phyloP scores from a whole-genome alignment of 2,113 vertebrate genomes.

The Sisor rabdophorus region DNA sequence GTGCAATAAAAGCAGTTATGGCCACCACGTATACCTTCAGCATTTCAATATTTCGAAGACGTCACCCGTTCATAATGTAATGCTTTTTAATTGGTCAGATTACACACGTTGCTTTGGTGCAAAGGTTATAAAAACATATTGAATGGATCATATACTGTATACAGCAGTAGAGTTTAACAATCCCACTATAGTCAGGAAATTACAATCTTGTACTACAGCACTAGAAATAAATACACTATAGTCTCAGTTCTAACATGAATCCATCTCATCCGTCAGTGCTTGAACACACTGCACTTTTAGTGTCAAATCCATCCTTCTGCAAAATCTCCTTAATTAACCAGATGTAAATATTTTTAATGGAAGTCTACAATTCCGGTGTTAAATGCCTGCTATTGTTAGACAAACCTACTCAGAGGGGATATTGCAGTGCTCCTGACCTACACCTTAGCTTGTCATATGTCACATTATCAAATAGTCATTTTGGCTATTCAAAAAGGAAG shows the following conservation, averaged over 20 bases:
- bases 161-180: background rate
- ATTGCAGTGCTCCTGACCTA: background rate
- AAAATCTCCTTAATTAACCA: background rate
- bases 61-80: too few species aligned
- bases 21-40: too few species aligned
- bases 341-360: constrained; percentile 27
- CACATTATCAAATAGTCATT: constrained; percentile 2
- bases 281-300: background rate
- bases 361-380: constrained; percentile 24
- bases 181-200: background rate
- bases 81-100: too few species aligned
- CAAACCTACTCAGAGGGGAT: background rate
- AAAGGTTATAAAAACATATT: constrained; percentile 6
- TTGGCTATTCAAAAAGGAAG: background rate
- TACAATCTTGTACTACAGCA: constrained; percentile 18
- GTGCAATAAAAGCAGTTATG: too few species aligned
- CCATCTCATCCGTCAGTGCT: background rate
- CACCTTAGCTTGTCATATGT: background rate
- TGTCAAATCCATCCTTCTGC: background rate
- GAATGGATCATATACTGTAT: constrained; percentile 1
- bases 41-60: too few species aligned
- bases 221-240: constrained; percentile 3
- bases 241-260: constrained; percentile 16
- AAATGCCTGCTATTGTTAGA: constrained; percentile 22
- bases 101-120: too few species aligned